Base-by-base conservation (phyloP, 2,113 vertebrate species). In the Dromiciops gliroides region DNA sequence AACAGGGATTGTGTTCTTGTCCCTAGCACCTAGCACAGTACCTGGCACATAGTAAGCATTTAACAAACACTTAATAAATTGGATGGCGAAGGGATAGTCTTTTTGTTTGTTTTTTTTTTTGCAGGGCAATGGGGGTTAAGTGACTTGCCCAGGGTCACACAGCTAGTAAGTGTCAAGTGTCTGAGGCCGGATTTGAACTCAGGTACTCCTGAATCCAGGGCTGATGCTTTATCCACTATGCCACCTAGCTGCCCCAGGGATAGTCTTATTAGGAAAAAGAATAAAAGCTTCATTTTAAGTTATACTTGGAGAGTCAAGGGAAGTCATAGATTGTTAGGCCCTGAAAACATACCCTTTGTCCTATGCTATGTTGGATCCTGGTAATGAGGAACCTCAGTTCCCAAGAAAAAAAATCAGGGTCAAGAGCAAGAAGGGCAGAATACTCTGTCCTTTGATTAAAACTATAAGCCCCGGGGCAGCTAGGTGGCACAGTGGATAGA, bases 361-460 rank as follows among this genome's bases (percentile, higher is more conserved):
- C 67, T 44, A 75, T 44, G n/a, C n/a, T 83, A 83, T 83, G 19
- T 44, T 44, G n/a, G 67, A 83, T n/a, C 1, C 12, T 37, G 12
- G 31, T 16, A 12, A 3, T 67, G 12, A 67, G 56, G 37, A 67
- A 12, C 11, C 67, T 44, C n/a, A 83, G 28, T 83, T 83, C n/a
- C 37, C n/a, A n/a, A 44, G 67, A 75, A 75, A 75, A 75, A 83
- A 44, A 83, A 44, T 31, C 75, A 53, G 44, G 37, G 4, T 94
- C 49, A 94, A n/a, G 12, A 95, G 48, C 49, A 93, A 93, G 93
- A 49, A 50, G 24, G 24, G 89, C 31, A 90, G 14, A n/a, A 9
- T 50, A 11, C 19, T n/a, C 50, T 83, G 75, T 51, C 48, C 50
- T 94, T 88, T 96, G n/a, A 75, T 52, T 83, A 93, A 92, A 97